These are phyloP conservation scores for Microcebus griseorufus DNA, from an alignment of 2,113 vertebrate species.

Conservation along the genomic window DNA sequence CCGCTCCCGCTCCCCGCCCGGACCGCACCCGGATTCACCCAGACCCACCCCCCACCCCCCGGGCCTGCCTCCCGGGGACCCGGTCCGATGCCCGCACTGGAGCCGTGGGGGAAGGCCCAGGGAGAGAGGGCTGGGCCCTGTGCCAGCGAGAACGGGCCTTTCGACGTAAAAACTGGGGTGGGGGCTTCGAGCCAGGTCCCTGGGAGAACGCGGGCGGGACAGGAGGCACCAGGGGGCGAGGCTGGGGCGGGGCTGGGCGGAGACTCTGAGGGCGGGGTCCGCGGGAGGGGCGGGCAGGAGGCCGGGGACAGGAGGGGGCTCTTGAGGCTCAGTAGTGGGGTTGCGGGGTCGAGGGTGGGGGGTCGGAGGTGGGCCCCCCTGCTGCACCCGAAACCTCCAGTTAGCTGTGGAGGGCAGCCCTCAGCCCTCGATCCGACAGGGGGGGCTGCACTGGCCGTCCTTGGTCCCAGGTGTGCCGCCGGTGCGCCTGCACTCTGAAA, in stretches of 20 bases:
- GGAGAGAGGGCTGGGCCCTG: background rate
- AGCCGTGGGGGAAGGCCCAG: background rate
- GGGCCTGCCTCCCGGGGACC: background rate
- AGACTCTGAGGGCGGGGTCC: background rate
- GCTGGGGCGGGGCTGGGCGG: rapidly evolving
- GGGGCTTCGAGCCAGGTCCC: background rate
- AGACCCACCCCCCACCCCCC: background rate
- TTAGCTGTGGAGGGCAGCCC: background rate
- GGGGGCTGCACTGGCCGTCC: no score
- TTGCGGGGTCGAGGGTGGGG: background rate
- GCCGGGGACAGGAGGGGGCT: background rate
- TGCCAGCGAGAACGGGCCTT: background rate
- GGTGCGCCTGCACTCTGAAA: background rate
- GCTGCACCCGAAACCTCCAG: background rate
- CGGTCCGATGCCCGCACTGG: background rate
- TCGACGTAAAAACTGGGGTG: background rate
- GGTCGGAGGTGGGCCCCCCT: no score
- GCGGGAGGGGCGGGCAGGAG: background rate
- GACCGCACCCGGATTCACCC: background rate
- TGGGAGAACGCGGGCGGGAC: background rate
- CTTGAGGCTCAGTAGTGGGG: background rate
- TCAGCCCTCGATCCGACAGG: background rate
- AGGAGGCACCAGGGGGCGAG: background rate
- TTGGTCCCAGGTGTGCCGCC: background rate
- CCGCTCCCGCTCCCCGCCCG: background rate